Evolutionary conservation across 2,888 invertebrate species (phyloP), one percentile per base, ranked within the genome.

Genomic region (Calliphora vomitoria): DNA sequence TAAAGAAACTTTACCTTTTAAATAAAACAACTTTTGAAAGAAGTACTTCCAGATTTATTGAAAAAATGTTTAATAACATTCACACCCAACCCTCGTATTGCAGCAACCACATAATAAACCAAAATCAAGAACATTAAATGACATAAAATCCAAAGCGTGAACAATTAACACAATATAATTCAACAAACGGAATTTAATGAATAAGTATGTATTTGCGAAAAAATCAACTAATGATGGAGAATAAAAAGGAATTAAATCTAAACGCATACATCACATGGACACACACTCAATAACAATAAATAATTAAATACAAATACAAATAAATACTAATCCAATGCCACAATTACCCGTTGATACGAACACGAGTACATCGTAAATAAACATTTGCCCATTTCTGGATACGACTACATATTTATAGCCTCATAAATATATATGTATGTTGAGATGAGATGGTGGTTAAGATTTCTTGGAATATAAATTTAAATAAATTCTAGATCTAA

Each of bases 241-340:
- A 58, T 69, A 44, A 64, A 76, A 71, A 76, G 66, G 62, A 86
- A 78, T 82, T 85, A 62, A 82, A 82, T 60, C 62, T 66, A 72
- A 58, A 68, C 0, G 15, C 13, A 25, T 20, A 31, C 18, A 64
- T 53, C 76, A 66, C 53, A 78, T 64, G 66, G 41, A 25, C 44
- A 4, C 20, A 20, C 53, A 25, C 6, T 78, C n/a, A 66, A 69
- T 31, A 13, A 60, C 47, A 18, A 69, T 47, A 47, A 79, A 69
- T 44, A 15, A 44, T 44, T 69, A 69, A 58, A 47, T 35, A 68
- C 31, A 68, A 11, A 25, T 18, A 3, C 50, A 18, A 66, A 66
- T 25, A 66, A 41, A 47, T 47, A 47, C 44, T 62, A 75, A 47
- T 11, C 18, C 15, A 35, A 60, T 44, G 18, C 5, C 15, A 41